Evolutionary conservation across 2,797 vertebrate genomes (phyloP).

Genomic region (Manis pentadactyla): DNA sequence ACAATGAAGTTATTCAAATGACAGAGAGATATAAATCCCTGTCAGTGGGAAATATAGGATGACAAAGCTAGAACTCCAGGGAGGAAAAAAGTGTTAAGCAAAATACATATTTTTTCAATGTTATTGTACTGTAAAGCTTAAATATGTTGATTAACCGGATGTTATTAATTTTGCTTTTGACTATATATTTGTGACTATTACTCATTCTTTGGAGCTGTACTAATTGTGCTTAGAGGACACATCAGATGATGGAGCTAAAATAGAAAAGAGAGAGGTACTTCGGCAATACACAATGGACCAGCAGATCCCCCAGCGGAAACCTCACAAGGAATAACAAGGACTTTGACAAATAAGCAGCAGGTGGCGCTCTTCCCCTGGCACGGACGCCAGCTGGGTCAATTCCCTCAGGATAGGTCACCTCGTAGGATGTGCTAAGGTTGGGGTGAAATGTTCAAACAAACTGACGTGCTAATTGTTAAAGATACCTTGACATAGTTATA

Average conservation of each 20-base stretch:
- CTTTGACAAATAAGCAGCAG: constrained; percentile 59
- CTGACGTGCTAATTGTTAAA: constrained; percentile 27
- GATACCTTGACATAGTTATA: neutral
- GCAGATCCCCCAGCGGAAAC: neutral
- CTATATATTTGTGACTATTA: neutral
- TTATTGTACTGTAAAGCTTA: neutral
- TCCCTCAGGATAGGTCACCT: neutral
- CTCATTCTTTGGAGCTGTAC: neutral
- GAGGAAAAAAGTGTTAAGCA: neutral
- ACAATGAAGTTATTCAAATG: neutral
- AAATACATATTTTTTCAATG: neutral
- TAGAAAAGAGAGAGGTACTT: neutral
- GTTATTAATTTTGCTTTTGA: neutral
- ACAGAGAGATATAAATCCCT: constrained; percentile 24
- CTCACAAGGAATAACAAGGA: neutral
- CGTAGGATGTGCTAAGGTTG: neutral
- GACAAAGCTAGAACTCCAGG: neutral
- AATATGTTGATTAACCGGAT: neutral
- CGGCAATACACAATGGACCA: neutral
- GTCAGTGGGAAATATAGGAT: neutral
- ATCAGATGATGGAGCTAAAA: neutral
- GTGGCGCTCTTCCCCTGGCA: constrained; percentile 64
- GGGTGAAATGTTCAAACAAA: neutral
- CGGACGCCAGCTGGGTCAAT: neutral
- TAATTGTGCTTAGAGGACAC: neutral